phyloP scores from a whole-genome alignment of 2,113 vertebrate genomes.

The Pluvialis apricaria region DNA sequence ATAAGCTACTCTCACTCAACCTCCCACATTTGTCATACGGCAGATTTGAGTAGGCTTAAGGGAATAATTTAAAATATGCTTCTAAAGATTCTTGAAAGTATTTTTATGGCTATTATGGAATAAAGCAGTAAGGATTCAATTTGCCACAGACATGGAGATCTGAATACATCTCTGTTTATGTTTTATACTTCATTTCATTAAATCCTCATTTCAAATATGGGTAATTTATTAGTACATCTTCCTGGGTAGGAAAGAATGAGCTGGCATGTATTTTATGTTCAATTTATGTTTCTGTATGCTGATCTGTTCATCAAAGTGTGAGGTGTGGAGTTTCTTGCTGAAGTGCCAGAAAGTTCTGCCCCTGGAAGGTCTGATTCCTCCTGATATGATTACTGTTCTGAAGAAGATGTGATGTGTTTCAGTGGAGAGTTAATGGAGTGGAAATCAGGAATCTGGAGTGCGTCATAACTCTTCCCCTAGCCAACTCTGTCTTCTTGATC shows the following conservation, averaged over 20 bases:
- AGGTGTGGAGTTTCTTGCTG: neutral
- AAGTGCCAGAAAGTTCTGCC: neutral
- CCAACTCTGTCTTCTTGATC: neutral
- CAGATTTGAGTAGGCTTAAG: slow-evolving; percentile 22
- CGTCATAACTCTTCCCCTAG: neutral
- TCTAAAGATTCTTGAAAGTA: neutral
- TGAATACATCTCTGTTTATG: neutral
- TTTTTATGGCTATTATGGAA: neutral
- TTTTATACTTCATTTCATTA: neutral
- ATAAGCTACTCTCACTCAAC: slow-evolving; percentile 33
- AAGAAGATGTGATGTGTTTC: neutral
- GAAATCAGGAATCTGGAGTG: neutral
- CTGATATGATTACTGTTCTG: neutral
- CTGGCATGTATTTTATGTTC: neutral
- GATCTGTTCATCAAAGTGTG: neutral
- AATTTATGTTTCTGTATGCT: neutral
- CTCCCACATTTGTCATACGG: slow-evolving; percentile 31
- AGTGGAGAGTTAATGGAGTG: neutral
- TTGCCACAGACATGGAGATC: neutral
- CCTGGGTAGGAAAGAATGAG: neutral
- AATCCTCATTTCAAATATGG: neutral
- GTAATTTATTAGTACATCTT: neutral
- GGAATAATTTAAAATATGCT: slow-evolving; percentile 31
- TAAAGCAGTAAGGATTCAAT: neutral
- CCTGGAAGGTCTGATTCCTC: neutral